Conservation (phyloP, 2,888 invertebrate genomes). For the Eilema griseolum region DNA sequence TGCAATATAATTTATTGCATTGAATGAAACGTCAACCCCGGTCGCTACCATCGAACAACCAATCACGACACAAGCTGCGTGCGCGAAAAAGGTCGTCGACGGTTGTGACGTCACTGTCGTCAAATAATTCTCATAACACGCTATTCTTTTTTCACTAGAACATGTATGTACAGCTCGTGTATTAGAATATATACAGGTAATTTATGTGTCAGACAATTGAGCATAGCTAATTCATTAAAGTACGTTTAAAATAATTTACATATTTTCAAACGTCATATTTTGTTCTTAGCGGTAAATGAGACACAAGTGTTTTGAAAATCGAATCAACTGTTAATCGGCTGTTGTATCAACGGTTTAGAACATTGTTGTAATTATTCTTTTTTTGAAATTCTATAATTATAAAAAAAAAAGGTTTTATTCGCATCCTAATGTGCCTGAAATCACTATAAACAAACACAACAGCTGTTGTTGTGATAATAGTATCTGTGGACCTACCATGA, state of each 20-base stretch:
- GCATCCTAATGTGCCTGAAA: background rate
- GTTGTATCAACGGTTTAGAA: slow-evolving; percentile 17
- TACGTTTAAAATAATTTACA: background rate
- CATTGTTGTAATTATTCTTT: background rate
- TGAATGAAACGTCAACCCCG: background rate
- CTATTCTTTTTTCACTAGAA: slow-evolving; percentile 5
- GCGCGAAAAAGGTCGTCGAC: background rate
- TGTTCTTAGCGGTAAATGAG: slow-evolving; percentile 23
- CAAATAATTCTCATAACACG: background rate
- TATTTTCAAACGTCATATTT: slow-evolving; percentile 27
- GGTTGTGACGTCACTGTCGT: background rate
- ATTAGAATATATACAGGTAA: slow-evolving; percentile 4
- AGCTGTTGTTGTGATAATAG: background rate
- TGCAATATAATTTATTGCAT: background rate
- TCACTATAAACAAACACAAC: no score
- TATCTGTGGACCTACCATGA: background rate
- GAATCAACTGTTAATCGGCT: slow-evolving; percentile 19
- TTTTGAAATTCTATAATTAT: slow-evolving; percentile 5
- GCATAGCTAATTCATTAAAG: slow-evolving; percentile 17
- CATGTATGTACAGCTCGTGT: background rate
- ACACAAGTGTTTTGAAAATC: slow-evolving; percentile 38
- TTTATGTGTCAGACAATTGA: slow-evolving; percentile 12
- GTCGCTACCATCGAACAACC: background rate
- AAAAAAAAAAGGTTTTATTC: no score
- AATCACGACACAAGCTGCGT: background rate